Evolutionary conservation across 2,888 invertebrate genomes (phyloP).

Genomic region (Glaucopsyche alexis): DNA sequence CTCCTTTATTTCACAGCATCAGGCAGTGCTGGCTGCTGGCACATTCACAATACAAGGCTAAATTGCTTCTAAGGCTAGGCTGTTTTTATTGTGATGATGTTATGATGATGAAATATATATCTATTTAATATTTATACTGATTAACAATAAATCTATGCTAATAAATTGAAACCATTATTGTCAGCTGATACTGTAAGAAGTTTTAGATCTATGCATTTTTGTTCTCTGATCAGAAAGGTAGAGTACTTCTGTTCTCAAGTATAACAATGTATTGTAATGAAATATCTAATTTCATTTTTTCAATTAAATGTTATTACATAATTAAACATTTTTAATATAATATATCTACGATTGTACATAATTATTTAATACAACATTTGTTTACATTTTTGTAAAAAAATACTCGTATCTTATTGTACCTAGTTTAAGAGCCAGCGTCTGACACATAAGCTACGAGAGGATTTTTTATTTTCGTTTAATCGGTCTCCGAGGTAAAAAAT

Average conservation of each 20-base stretch:
- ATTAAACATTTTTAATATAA: no score
- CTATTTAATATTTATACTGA: conserved; percentile 7
- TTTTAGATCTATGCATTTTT: background rate
- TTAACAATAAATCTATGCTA: background rate
- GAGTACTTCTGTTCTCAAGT: no score
- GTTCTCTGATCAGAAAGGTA: no score
- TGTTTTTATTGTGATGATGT: background rate
- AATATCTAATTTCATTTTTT: no score
- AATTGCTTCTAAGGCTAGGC: conserved; percentile 18
- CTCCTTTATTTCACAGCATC: conserved; percentile 20
- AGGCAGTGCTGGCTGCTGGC: background rate
- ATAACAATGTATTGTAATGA: no score
- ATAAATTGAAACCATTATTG: background rate
- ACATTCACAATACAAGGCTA: conserved; percentile 35
- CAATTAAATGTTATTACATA: no score
- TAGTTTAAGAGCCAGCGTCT: background rate
- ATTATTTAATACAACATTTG: no score
- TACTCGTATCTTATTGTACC: no score
- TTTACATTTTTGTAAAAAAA: no score
- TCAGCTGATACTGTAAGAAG: background rate
- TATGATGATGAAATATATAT: background rate
- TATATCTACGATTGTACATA: no score
- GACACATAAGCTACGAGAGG: background rate
- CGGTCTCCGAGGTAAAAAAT: no score
- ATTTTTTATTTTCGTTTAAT: no score